Base-by-base conservation (phyloP, 1,140 invertebrate genomes). In the Mya arenaria region DNA sequence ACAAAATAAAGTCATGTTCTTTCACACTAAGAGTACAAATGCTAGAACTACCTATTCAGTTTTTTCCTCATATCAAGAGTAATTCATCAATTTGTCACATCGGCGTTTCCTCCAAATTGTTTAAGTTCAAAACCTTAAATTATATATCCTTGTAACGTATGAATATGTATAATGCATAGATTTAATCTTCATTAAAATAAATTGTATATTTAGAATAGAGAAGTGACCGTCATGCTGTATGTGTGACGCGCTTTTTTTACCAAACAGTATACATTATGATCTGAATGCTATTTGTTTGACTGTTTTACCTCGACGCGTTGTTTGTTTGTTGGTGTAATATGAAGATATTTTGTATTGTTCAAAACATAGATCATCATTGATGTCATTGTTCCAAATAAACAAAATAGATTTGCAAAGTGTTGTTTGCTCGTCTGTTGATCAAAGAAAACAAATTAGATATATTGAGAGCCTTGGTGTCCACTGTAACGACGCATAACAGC, bases 311-410 rank as follows among this genome's bases (percentile, higher is more conserved):
- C 48, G 48, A n/a, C n/a, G n/a, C 48, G 48, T 52, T 52, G 48
- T 52, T 52, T 52, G 48, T 23, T 17, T 52, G 25, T 1, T n/a
- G 19, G 48, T 52, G 48, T n/a, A 52, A 17, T n/a, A n/a, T 17
- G 48, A 8, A 52, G 19, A 44, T 44, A 52, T 44, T 80, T 69
- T 80, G 65, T 80, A 80, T 80, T 80, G 77, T 80, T 80, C 71
- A 52, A 80, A 56, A 30, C 52, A 60, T 48, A 71, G 37, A 71
- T 55, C 48, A 56, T 37, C 30, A 60, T 68, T 69, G 63, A 69
- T 34, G 63, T 32, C 52, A 68, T 56, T 80, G 77, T 80, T 80
- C 63, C 71, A 62, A 80, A 80, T 80, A 71, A 68, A 69, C 58
- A 60, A 80, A 69, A 80, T 80, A 80, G 77, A 80, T 71, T 69